A percentile compares a stretch with the other conserved stretches of the same genome.
Evolutionary conservation across 2,113 vertebrate genomes (phyloP).

Genomic region (human): DNA sequence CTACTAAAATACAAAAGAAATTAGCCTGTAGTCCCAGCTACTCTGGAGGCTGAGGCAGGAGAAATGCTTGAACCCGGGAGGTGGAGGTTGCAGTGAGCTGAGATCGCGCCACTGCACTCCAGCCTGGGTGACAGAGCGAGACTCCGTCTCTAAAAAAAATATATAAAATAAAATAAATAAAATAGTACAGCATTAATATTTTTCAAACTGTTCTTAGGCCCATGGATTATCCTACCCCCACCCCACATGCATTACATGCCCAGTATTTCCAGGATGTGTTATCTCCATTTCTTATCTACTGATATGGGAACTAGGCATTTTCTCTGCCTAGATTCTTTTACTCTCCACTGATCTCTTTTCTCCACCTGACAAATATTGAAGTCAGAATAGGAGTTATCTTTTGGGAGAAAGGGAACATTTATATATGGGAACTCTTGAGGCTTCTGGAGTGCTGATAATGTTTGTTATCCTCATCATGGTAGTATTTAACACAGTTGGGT

Average conservation of each 20-base stretch:
- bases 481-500: not conserved
- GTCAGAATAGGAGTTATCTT: not conserved
- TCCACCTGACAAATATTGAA: not conserved
- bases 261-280: not conserved
- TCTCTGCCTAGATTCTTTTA: not conserved
- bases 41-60: no score
- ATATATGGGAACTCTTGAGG: not conserved
- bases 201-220: not conserved
- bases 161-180: not conserved
- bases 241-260: accelerated
- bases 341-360: not conserved
- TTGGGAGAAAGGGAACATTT: not conserved
- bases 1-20: no score
- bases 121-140: no score
- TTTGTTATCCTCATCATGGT: not conserved
- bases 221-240: not conserved
- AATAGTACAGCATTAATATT: not conserved
- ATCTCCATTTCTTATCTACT: not conserved
- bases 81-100: no score
- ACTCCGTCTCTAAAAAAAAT: no score
- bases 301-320: not conserved
- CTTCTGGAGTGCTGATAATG: not conserved
- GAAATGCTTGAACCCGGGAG: no score
- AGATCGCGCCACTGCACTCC: no score
- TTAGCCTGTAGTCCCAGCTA: no score